Percentiles rank a stretch among this genome's conserved stretches.
Conservation (phyloP, 2,888 invertebrate species). For the Phortica okadai region DNA sequence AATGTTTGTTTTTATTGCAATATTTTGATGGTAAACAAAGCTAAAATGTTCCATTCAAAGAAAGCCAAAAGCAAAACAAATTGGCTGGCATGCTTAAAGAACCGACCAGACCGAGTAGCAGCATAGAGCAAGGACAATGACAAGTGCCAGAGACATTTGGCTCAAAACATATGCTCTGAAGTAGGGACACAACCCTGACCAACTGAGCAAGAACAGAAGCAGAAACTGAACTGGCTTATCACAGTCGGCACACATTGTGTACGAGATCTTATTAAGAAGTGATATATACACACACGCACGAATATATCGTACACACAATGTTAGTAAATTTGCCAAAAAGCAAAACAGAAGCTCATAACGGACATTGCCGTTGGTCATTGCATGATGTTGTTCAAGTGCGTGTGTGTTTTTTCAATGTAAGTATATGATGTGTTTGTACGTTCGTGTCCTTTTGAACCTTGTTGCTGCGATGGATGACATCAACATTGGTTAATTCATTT, state of each 20-base stretch:
- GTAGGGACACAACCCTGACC: not conserved
- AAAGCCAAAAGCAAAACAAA: slow-evolving; percentile 4
- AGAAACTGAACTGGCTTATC: slow-evolving; percentile 5
- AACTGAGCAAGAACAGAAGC: slow-evolving; percentile 12
- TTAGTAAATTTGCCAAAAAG: not conserved
- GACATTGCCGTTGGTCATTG: slow-evolving; percentile 10
- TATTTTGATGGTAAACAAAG: slow-evolving; percentile 18
- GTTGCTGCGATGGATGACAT: slow-evolving; percentile 16
- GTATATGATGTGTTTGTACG: not conserved
- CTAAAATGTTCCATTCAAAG: not conserved
- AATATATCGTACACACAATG: slow-evolving; percentile 2
- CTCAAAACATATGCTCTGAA: slow-evolving; percentile 16
- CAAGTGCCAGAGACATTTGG: not conserved
- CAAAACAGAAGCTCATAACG: slow-evolving; percentile 10
- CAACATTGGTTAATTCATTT: slow-evolving; percentile 51
- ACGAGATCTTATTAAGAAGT: slow-evolving; percentile 28
- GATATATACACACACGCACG: not conserved
- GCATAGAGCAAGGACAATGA: slow-evolving; percentile 31
- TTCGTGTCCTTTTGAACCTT: not conserved
- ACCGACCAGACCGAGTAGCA: not conserved
- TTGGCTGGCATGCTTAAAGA: not conserved
- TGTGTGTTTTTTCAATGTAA: slow-evolving; percentile 25
- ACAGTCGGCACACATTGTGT: slow-evolving; percentile 18
- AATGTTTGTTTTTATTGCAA: slow-evolving; percentile 9
- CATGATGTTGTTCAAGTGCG: slow-evolving; percentile 15